These are phyloP conservation scores for Flexamia atlantica DNA, from an alignment of 2,888 invertebrate genomes.

Conservation along the genomic window DNA sequence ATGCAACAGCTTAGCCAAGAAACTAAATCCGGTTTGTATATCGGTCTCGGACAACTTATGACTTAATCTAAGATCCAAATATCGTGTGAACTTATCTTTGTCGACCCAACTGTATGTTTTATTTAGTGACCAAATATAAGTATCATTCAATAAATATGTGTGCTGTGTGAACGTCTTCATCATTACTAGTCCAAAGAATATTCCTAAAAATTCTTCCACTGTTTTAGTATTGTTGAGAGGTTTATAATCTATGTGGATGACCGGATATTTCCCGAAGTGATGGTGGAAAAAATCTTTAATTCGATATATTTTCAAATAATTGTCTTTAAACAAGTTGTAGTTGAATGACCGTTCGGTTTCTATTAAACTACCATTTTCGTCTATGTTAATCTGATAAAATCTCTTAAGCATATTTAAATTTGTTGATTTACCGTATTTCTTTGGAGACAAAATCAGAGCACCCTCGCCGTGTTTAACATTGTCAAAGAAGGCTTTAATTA, in stretches of 20 bases:
- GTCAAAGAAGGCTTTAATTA: conserved; percentile 23
- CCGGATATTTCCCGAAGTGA: conserved; percentile 30
- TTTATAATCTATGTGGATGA: conserved; percentile 31
- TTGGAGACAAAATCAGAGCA: neutral
- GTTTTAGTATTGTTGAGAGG: neutral
- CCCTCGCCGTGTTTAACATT: conserved; percentile 32
- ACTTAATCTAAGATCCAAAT: neutral
- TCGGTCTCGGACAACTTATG: conserved; percentile 32
- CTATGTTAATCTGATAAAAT: conserved; percentile 21
- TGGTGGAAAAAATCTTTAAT: conserved; percentile 16
- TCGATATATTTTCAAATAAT: conserved; percentile 39
- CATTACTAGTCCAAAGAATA: conserved; percentile 21
- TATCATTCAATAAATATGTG: conserved; percentile 28
- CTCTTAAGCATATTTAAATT: conserved; percentile 36
- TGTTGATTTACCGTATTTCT: conserved; percentile 35
- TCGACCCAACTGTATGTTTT: conserved; percentile 36
- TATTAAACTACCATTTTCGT: neutral
- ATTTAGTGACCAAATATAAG: conserved; percentile 14
- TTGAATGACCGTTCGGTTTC: neutral
- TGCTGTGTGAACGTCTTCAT: conserved; percentile 13
- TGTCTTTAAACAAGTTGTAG: conserved; percentile 28
- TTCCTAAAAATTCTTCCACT: conserved; percentile 12
- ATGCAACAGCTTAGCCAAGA: conserved; percentile 23
- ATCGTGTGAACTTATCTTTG: conserved; percentile 22
- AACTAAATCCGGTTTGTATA: conserved; percentile 21